These are phyloP conservation scores for Galemys pyrenaicus DNA, from an alignment of 2,113 vertebrate species.

Conservation along the genomic window DNA sequence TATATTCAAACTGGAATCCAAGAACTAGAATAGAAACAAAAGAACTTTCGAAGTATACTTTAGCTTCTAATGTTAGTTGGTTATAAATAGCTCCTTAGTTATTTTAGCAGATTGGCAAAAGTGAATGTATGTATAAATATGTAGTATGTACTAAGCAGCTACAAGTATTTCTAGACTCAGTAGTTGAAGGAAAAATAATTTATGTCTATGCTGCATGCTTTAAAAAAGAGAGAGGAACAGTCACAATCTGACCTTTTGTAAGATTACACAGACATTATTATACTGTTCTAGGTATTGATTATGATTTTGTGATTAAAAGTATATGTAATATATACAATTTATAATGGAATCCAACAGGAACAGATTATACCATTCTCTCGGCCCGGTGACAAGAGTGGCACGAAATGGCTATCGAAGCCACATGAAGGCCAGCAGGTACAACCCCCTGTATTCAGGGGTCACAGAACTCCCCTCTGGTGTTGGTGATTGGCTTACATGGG, in stretches of 20 bases:
- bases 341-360: constrained; percentile 98
- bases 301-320: constrained; percentile 82
- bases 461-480: constrained; percentile 82
- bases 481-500: constrained; percentile 85
- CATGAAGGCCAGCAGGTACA: constrained; percentile 98
- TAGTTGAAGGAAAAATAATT: not conserved
- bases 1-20: constrained; percentile 39
- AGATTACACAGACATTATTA: constrained; percentile 61
- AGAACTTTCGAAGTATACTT: constrained; percentile 34
- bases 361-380: constrained; percentile 99
- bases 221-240: constrained; percentile 51
- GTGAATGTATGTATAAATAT: not conserved
- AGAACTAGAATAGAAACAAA: constrained; percentile 8
- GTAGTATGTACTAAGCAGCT: not conserved
- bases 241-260: constrained; percentile 40
- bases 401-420: constrained; percentile 98
- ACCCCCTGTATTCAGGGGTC: constrained; percentile 83
- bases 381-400: constrained; percentile 96
- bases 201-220: constrained; percentile 64
- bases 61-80: constrained; percentile 29
- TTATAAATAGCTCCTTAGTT: constrained; percentile 37
- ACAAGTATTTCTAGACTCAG: constrained; percentile 15
- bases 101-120: constrained; percentile 26
- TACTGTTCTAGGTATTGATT: constrained; percentile 81
- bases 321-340: constrained; percentile 87